Percentiles rank a stretch among this genome's conserved stretches.
These are phyloP conservation scores for Rhinichthys osculus DNA, from an alignment of 2,797 vertebrate species.

Conservation along the genomic window DNA sequence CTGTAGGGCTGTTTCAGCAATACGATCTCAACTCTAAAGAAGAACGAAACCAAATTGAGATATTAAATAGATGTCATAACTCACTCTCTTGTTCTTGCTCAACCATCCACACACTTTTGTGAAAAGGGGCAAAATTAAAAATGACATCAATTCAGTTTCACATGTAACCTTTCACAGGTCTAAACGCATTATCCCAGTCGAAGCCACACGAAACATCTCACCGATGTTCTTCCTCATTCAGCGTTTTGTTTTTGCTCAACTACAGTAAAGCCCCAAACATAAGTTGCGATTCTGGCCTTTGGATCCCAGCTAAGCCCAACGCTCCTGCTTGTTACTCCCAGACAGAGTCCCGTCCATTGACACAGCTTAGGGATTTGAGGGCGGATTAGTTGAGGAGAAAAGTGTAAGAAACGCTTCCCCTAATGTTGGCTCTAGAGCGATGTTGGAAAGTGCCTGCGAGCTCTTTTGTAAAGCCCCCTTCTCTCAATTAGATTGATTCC, in stretches of 20 bases:
- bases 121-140: neutral
- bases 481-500: constrained; percentile 75
- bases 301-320: constrained; percentile 56
- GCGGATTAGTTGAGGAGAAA: constrained; percentile 65
- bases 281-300: constrained; percentile 72
- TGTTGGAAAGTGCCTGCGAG: constrained; percentile 67
- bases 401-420: constrained; percentile 63
- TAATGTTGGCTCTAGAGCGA: constrained; percentile 70
- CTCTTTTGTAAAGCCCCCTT: constrained; percentile 69
- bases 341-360: constrained; percentile 73
- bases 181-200: neutral
- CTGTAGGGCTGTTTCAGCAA: neutral
- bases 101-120: neutral
- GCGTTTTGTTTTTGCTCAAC: constrained; percentile 61
- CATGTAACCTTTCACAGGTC: neutral
- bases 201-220: neutral
- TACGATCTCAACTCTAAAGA: neutral
- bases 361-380: constrained; percentile 70
- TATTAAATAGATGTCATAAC: neutral
- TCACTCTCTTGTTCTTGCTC: neutral
- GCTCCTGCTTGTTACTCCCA: constrained; percentile 75
- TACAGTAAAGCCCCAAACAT: constrained; percentile 66
- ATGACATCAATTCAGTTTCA: neutral
- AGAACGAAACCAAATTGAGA: neutral
- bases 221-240: constrained; percentile 37